Base-by-base conservation (phyloP, 2,113 vertebrate genomes). In the Dicrurus megarhynchus region DNA sequence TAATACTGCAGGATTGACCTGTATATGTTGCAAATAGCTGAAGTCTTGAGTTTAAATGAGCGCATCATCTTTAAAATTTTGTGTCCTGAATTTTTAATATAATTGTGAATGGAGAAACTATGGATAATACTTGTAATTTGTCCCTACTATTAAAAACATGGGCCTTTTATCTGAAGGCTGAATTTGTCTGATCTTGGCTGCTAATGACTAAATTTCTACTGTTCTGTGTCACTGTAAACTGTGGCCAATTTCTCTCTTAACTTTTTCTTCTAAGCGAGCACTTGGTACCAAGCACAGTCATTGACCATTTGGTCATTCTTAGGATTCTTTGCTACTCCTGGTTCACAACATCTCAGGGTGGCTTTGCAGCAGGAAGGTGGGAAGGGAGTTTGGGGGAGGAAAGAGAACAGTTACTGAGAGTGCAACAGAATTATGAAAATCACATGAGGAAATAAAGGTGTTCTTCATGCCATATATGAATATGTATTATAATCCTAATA, bases 81-180 rank as follows among this genome's bases (percentile, higher is more conserved):
- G 4, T 0, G 0, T 37, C 18, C 28, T 69, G 35, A 27, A 55
- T 68, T 76, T 89, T 86, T 37, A 50, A 23, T 1, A 2, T n/a
- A 15, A 33, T 26, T 17, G 12, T 17, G 26, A 73, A 64, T 3
- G 15, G 30, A 76, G 5, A 19, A 59, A 17, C 37, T 59, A 3
- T 11, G 15, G 6, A 35, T 35, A 30, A 9, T 42, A 21, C 37
- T 77, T 81, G 13, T 21, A 39, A 91, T 81, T 77, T 77, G 3
- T 44, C 8, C 35, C 44, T 70, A 9, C 10, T 64, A 17, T 73
- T 89, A 59, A 80, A 88, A 89, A 30, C 3, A 27, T 37, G 10
- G 13, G 23, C 5, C n/a, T 83, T 71, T 63, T 59, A 26, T 56
- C 18, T 80, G 52, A 68, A 88, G 47, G 19, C 11, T 88, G 61